Evolutionary conservation across 92 coral and sea anemone genomes (phyloP).

Genomic region (Epizoanthus stellaris): DNA sequence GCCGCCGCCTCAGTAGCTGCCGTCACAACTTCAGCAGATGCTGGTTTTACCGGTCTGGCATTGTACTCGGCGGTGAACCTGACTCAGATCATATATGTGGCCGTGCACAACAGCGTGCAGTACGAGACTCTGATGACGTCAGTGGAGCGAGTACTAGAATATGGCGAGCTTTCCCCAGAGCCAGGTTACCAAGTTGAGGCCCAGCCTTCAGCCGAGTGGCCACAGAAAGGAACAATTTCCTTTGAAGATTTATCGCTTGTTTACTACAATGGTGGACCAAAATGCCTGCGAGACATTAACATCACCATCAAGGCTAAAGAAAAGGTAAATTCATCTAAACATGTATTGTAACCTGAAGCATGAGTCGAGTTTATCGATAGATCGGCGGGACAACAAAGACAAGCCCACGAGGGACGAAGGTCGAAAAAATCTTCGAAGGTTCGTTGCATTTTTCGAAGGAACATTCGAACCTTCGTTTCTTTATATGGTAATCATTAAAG

Average conservation of each 20-base stretch:
- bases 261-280: slow-evolving; percentile 36
- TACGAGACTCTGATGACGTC: slow-evolving; percentile 44
- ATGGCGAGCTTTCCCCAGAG: slow-evolving; percentile 26
- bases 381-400: no score
- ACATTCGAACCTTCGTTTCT: no score
- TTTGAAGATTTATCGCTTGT: slow-evolving; percentile 29
- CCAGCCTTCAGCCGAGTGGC: slow-evolving; percentile 20
- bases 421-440: no score
- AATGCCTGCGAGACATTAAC: slow-evolving; percentile 12
- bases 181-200: slow-evolving; percentile 29
- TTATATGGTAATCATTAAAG: no score
- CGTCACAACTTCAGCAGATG: slow-evolving; percentile 45
- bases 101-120: slow-evolving; percentile 41
- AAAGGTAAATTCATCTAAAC: slow-evolving; percentile 3
- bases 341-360: no score
- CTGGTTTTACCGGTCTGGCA: slow-evolving; percentile 35
- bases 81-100: slow-evolving; percentile 39
- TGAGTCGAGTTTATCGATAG: no score
- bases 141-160: slow-evolving; percentile 35
- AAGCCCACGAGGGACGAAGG: no score
- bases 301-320: slow-evolving; percentile 21
- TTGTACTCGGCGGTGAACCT: slow-evolving; percentile 45
- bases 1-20: slow-evolving; percentile 38
- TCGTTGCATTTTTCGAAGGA: no score
- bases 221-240: slow-evolving; percentile 12